Base-by-base conservation (phyloP, 2,797 vertebrate genomes). In the Betta splendens region DNA sequence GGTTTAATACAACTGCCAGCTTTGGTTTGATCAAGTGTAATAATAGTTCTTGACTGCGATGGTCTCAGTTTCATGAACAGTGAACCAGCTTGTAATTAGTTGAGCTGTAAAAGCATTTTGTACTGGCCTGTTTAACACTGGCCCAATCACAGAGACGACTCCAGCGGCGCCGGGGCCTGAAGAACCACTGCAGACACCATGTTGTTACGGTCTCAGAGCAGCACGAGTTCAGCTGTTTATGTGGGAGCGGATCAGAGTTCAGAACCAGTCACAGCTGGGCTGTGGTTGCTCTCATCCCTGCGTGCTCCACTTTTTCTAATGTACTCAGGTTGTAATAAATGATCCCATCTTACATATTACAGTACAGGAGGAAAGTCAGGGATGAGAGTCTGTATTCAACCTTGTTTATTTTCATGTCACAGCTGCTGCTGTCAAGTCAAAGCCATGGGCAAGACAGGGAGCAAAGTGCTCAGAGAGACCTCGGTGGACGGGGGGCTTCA, bases 401-500 rank as follows among this genome's bases (percentile, higher is more conserved):
- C 69, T 1, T 64, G 51, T 45, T 62, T 66, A 5, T 48, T 62
- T 69, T 64, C 1, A 8, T 55, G 26, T 15, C 25, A 17, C 60
- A 68, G 58, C 32, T 53, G 70, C 18, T 39, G 55, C 38, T 38
- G 45, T 3, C 11, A 25, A 79, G 77, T 22, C 47, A 92, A 25
- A 79, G 77, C 22, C 47, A 92, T 93, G 92, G 90, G 92, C 18
- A 88, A 84, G 64, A 62, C 58, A 0, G 85, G 81, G 28, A 92
- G 91, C 53, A 92, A 92, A 80, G 83, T 90, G 38, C 79, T 89
- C 29, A 76, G 58, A 39, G 81, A 91, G 47, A 52, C 87, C 15
- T 72, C 88, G 0, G 66, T 89, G 66, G 88, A 92, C n/a, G 89
- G 89, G 16, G 89, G 89, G 8, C 77, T 87, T 50, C 89, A 83